Base-by-base conservation (phyloP, 2,888 invertebrate species). In the Leptinotarsa rubiginosa region DNA sequence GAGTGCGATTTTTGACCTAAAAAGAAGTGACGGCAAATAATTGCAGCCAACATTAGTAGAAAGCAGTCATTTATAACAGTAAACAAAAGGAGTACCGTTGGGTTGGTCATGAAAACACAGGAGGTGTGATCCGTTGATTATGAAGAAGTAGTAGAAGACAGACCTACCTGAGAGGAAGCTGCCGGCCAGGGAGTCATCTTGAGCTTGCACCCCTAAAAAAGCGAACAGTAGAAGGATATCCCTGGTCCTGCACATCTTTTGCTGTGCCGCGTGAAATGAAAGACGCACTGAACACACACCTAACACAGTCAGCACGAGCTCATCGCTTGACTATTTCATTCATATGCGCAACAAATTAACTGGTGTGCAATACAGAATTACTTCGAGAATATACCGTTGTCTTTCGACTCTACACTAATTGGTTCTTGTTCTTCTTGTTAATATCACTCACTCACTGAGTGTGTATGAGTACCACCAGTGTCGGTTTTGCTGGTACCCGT, bases 181-280 rank as follows among this genome's bases (percentile, higher is more conserved):
- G 84, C 94, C 93, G 77, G 95, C 94, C 85, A 95, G 90, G 68
- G 95, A 95, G 82, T 95, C 95, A 86, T 94, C 94, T 88, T 93
- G 90, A 77, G 88, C 86, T 76, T 81, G 80, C 78, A 85, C 86
- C 81, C 83, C 83, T 73, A 81, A 76, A 75, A 82, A 82, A 78
- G 84, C 83, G 71, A 77, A 80, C 77, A 84, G 76, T 77, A 78
- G 72, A 75, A 80, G 64, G 70, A 78, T 75, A 74, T 79, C 74
- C 77, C 81, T 78, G 81, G 83, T 82, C 84, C 83, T 83, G 77
- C 82, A 83, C 85, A 84, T 83, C 73, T 77, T 76, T 73, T 18
- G 52, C 52, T 62, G 75, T 67, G 73, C 69, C 67, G 74, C 68
- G 50, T 50, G 56, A 72, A 73, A 69, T 70, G 72, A 72, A 66